These are phyloP conservation scores for Drosophila arizonae DNA, from an alignment of 1,140 invertebrate genomes.

Conservation along the genomic window DNA sequence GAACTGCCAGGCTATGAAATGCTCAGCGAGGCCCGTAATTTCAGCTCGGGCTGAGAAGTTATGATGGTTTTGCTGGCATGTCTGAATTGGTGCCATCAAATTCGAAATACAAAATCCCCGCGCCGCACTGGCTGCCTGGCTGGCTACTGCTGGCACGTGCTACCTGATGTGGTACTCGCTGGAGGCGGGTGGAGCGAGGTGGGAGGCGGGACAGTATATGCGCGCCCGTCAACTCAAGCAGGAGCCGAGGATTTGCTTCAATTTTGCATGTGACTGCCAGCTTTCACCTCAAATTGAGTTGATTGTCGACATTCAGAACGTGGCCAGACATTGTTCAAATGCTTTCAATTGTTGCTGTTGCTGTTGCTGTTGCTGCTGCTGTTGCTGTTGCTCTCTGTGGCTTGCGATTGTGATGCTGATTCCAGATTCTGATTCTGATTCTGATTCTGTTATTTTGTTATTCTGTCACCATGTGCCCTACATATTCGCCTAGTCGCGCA, in stretches of 20 bases:
- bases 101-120: conserved; percentile 66
- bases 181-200: background rate
- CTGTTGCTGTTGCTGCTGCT: conserved; percentile 28
- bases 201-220: conserved; percentile 1
- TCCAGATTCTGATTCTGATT: conserved; percentile 29
- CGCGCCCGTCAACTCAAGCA: conserved; percentile 5
- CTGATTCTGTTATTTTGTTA: conserved; percentile 34
- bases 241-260: conserved; percentile 44
- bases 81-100: conserved; percentile 60
- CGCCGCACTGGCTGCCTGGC: conserved; percentile 8
- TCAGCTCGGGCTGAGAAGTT: conserved; percentile 10
- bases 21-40: conserved; percentile 24
- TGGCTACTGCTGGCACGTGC: conserved; percentile 59
- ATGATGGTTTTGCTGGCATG: conserved; percentile 25
- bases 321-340: conserved; percentile 45
- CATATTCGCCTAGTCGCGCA: conserved; percentile 23
- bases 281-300: conserved; percentile 64
- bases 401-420: conserved; percentile 40
- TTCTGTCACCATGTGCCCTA: conserved; percentile 26
- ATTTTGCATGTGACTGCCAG: conserved; percentile 44
- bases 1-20: conserved; percentile 19
- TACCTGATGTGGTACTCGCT: conserved; percentile 42
- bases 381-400: conserved; percentile 23
- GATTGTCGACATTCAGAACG: conserved; percentile 71
- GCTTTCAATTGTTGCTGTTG: conserved; percentile 40